Evolutionary conservation across 2,888 invertebrate genomes (phyloP).

Genomic region (Agrochola macilenta): DNA sequence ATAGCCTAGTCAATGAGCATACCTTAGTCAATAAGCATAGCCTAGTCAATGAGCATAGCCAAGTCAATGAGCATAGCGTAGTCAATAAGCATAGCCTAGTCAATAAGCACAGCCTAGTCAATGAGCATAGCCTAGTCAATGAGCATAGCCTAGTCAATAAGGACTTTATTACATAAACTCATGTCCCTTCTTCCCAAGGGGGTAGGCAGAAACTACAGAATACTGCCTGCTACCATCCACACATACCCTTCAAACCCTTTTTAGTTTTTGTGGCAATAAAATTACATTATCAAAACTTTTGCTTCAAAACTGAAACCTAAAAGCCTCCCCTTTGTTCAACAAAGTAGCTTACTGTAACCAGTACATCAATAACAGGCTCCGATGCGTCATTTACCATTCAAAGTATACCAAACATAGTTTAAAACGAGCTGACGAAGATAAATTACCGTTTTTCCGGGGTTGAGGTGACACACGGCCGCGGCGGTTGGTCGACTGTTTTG

Average conservation of each 20-base stretch:
- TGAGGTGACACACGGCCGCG: conserved; percentile 54
- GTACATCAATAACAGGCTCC: conserved; percentile 56
- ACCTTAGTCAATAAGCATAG: neutral
- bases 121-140: neutral
- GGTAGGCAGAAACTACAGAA: no score
- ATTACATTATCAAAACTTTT: neutral
- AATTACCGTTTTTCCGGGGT: conserved; percentile 59
- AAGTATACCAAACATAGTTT: conserved; percentile 57
- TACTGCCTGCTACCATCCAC: no score
- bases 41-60: neutral
- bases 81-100: neutral
- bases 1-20: neutral
- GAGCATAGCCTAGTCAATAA: neutral
- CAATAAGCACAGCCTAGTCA: neutral
- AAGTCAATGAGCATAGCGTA: neutral
- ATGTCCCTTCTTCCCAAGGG: no score
- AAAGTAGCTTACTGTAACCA: conserved; percentile 28
- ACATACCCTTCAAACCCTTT: no score
- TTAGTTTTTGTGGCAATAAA: neutral
- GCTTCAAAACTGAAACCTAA: neutral
- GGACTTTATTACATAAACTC: neutral
- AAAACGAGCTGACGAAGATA: conserved; percentile 69
- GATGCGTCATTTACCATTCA: conserved; percentile 62
- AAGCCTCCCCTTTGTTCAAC: neutral
- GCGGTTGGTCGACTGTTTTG: neutral